Percentiles rank a stretch among this genome's conserved stretches.
Evolutionary conservation across 1,140 invertebrate species (phyloP).

Genomic region (Archivesica marissinica): DNA sequence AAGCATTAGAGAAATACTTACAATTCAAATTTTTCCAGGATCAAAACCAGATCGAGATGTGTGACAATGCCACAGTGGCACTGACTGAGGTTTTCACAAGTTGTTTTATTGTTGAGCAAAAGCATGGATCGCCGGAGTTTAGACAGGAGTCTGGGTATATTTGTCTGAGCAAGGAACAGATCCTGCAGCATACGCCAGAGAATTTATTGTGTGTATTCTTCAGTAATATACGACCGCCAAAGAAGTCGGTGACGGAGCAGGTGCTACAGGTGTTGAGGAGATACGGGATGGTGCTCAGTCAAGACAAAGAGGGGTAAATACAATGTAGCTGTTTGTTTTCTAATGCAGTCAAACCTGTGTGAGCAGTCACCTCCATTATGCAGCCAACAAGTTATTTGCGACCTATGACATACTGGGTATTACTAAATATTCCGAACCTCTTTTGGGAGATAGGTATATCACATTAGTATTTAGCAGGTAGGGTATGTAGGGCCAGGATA

Average conservation of each 20-base stretch:
- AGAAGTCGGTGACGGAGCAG: slow-evolving; percentile 81
- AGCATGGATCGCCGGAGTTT: slow-evolving; percentile 67
- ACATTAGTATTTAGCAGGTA: too few species aligned
- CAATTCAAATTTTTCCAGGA: slow-evolving; percentile 75
- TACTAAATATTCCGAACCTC: too few species aligned
- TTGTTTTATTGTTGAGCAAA: slow-evolving; percentile 82
- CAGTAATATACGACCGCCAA: slow-evolving; percentile 76
- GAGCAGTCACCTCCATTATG: too few species aligned
- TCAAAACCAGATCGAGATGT: slow-evolving; percentile 69
- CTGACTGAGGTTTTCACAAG: slow-evolving; percentile 83
- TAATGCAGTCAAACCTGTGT: too few species aligned
- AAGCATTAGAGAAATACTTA: slow-evolving; percentile 80
- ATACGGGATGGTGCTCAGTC: slow-evolving; percentile 79
- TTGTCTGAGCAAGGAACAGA: slow-evolving; percentile 81
- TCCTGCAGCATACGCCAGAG: slow-evolving; percentile 77
- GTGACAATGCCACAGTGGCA: slow-evolving; percentile 74
- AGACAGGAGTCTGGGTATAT: slow-evolving; percentile 82
- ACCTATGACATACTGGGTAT: too few species aligned
- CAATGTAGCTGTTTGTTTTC: too few species aligned
- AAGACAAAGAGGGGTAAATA: slow-evolving; percentile 81
- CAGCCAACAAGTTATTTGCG: too few species aligned
- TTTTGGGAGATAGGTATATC: too few species aligned
- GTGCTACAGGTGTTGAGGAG: slow-evolving; percentile 76
- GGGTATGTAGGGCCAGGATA: too few species aligned
- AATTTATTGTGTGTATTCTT: slow-evolving; percentile 82